Percentiles rank a stretch among this genome's conserved stretches.
Evolutionary conservation across 2,797 vertebrate genomes (phyloP).

Genomic region (Melanotaenia maccullochi): DNA sequence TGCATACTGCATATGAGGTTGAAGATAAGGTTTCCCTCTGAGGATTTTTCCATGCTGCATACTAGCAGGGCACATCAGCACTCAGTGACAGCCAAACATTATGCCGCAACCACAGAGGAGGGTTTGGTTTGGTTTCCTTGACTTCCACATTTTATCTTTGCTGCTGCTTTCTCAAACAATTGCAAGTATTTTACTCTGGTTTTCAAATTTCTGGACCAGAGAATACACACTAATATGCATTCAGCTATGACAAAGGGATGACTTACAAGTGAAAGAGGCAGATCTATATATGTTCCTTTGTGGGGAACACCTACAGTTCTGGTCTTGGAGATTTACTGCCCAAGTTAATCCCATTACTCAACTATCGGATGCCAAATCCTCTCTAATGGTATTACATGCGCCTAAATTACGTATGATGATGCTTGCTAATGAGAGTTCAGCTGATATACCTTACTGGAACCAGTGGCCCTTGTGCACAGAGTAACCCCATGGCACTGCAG

Average conservation of each 20-base stretch:
- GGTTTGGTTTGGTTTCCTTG: not conserved
- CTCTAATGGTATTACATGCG: constrained; percentile 85
- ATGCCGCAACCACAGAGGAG: not conserved
- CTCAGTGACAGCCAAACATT: not conserved
- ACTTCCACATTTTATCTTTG: not conserved
- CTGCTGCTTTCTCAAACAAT: not conserved
- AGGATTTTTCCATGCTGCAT: not conserved
- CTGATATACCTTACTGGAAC: constrained; percentile 79
- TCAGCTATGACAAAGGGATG: constrained; percentile 18
- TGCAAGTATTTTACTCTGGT: not conserved
- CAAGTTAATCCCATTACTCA: constrained; percentile 87
- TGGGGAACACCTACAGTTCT: constrained; percentile 68
- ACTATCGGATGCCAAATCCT: constrained; percentile 90
- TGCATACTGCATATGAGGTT: constrained; percentile 3
- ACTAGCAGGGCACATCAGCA: not conserved
- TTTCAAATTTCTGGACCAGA: not conserved
- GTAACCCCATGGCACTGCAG: constrained; percentile 64
- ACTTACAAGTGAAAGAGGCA: constrained; percentile 35
- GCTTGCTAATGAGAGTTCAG: constrained; percentile 77
- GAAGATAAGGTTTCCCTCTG: not conserved
- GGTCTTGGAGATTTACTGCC: constrained; percentile 67
- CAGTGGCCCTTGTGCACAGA: constrained; percentile 62
- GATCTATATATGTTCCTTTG: constrained; percentile 44
- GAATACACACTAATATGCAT: not conserved
- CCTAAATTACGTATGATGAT: constrained; percentile 80